Evolutionary conservation across 2,888 invertebrate species (phyloP), one percentile per base, ranked within the genome.

Genomic region (Drosophila demipolita): DNA sequence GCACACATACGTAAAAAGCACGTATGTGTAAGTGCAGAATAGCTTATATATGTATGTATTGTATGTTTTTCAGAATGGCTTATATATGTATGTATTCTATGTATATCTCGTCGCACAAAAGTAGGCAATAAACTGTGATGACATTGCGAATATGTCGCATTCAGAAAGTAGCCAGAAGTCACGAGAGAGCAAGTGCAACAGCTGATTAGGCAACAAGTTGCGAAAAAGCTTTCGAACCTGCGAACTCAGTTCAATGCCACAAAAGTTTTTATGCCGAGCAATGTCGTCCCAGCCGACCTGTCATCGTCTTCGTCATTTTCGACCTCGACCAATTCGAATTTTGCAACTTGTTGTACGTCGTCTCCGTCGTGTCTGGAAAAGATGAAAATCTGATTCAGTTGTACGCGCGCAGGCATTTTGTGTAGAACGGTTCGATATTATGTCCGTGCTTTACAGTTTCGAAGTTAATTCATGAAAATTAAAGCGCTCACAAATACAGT

Each of bases 121-220:
- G 26, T 59, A 26, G 23, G 20, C 26, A 49, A 35, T 48, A 26
- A 35, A 26, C 35, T 33, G 23, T 40, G 54, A 23, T 53, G 50
- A 52, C 35, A 65, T 66, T 69, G 57, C 26, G 40, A 68, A 67
- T 50, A 54, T 54, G 53, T 53, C n/a, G 20, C 32, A 32, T 45
- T 53, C 6, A 52, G 42, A 40, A 38, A 35, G 54, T 42, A 38
- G 42, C 48, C 11, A 15, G 35, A 61, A 66, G 54, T 67, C 50
- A 55, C 6, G 32, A 11, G 11, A 58, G 54, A 58, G 54, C 23
- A 57, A 63, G 70, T 76, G 89, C 90, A 91, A 92, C 91, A 91
- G 92, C 91, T 91, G 91, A 85, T 89, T 83, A 89, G 90, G 91
- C 92, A 92, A 91, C 91, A 91, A 91, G 91, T 91, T 91, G 92